Evolutionary conservation across 2,888 invertebrate genomes (phyloP), one percentile per base, ranked within the genome.

Genomic region (Apodemia zela): DNA sequence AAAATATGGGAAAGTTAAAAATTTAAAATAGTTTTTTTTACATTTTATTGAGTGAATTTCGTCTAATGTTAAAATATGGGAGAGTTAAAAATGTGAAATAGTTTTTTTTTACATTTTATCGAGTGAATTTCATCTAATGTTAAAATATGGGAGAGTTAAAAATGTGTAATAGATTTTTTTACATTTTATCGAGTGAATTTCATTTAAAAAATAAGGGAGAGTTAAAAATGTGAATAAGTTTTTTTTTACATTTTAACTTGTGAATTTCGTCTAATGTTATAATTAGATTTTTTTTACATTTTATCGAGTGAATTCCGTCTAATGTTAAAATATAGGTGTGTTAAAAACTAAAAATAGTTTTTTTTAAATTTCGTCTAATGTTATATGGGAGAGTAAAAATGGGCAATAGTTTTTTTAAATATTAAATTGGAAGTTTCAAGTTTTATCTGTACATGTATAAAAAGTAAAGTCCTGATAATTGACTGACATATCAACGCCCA

Each of bases 261-360:
- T 45, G 45, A 45, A 45, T 45, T 45, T 45, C n/a, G 2, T 21
- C 2, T n/a, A n/a, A 21, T 21, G 21, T 21, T 21, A 21, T 21
- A 21, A 21, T 21, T 45, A 45, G n/a, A n/a, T 13, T n/a, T 45
- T 45, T 13, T 45, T 45, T 45, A 15, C 13, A 54, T 54, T 25
- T 54, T 54, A 15, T 54, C 54, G 54, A 21, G 25, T 51, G 51
- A 51, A 51, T 51, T 51, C 13, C 6, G 51, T 42, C 42, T 42
- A 42, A 25, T 25, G 13, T 51, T 51, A 13, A 1, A 21, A 21
- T 21, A 21, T 21, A 2, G 21, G 21, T 1, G 21, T 1, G 21
- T 21, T 21, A 21, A 21, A 21, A 21, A 21, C 2, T 1, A n/a
- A n/a, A n/a, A 21, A 21, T 1, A 1, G 2, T 21, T 21, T 21